A percentile compares a stretch with the other conserved stretches of the same genome.
phyloP scores from a whole-genome alignment of 2,797 vertebrate genomes.

The Takifugu ocellatus region DNA sequence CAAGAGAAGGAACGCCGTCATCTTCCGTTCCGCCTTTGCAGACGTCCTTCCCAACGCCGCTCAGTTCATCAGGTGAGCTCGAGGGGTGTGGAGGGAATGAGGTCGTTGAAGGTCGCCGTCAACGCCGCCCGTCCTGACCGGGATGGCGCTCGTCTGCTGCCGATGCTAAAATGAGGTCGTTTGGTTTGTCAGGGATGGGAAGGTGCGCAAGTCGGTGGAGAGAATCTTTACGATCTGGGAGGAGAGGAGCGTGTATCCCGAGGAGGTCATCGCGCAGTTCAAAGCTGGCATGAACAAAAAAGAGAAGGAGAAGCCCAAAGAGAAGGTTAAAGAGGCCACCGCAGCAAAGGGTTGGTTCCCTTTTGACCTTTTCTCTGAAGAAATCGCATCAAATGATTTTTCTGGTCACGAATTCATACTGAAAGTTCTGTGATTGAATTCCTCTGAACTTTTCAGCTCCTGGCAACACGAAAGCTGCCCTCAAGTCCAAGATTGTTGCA shows the following conservation, averaged over 20 bases:
- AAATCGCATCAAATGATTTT: slow-evolving; percentile 1
- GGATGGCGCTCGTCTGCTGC: background rate
- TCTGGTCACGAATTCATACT: background rate
- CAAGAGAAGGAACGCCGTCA: slow-evolving; percentile 93
- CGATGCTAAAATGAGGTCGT: background rate
- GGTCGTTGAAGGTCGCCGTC: no score
- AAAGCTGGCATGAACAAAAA: slow-evolving; percentile 85
- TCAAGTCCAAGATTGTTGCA: slow-evolving; percentile 96
- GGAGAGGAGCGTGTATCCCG: slow-evolving; percentile 92
- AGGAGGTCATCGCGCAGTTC: slow-evolving; percentile 86
- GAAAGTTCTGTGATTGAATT: background rate
- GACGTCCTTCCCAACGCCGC: slow-evolving; percentile 91
- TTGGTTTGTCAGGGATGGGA: slow-evolving; percentile 80
- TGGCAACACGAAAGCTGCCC: slow-evolving; percentile 84
- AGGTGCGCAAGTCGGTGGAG: slow-evolving; percentile 91
- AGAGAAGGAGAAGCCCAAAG: slow-evolving; percentile 66
- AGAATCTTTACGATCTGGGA: slow-evolving; percentile 97
- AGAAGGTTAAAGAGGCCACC: slow-evolving; percentile 38
- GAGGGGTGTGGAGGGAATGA: no score
- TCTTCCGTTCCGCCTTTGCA: slow-evolving; percentile 87
- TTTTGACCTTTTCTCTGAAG: background rate
- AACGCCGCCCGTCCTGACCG: no score
- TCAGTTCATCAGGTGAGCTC: slow-evolving; percentile 85
- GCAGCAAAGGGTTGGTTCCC: background rate
- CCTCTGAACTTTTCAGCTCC: slow-evolving; percentile 62